Conservation (phyloP, 2,797 vertebrate genomes). For the Gallinago nigripennis region DNA sequence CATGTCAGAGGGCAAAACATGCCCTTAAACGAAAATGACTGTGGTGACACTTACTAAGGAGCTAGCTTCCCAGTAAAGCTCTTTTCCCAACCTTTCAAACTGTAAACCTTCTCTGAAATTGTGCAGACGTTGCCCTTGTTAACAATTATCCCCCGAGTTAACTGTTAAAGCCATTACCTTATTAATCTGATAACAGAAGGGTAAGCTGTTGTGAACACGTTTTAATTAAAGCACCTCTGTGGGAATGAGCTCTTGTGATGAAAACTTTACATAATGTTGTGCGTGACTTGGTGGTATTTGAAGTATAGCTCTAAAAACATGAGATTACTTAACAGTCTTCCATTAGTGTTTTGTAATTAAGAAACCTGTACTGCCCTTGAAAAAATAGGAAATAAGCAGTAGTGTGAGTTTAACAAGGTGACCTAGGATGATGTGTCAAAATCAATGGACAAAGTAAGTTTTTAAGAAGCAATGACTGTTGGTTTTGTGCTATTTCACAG, state of each 20-base stretch:
- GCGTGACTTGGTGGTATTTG: constrained; percentile 38
- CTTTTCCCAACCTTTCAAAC: not conserved
- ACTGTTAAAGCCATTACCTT: constrained; percentile 36
- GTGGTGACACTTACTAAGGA: not conserved
- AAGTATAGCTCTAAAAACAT: not conserved
- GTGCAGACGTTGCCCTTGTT: not conserved
- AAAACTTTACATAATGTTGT: constrained; percentile 33
- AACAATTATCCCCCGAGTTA: constrained; percentile 43
- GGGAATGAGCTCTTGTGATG: constrained; percentile 46
- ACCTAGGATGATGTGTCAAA: not conserved
- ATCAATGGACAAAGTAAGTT: not conserved
- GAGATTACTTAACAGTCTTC: constrained; percentile 24
- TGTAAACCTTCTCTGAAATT: not conserved
- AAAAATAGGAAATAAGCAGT: not conserved
- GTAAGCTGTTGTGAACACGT: constrained; percentile 39
- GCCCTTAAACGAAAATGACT: not conserved
- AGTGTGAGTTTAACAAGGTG: constrained; percentile 20
- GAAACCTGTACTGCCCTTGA: constrained; percentile 18
- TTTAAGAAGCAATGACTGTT: constrained; percentile 4
- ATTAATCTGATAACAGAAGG: constrained; percentile 56
- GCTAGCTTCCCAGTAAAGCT: not conserved
- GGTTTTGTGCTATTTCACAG: constrained; percentile 71
- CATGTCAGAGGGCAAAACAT: constrained; percentile 1
- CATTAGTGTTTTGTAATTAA: constrained; percentile 33
- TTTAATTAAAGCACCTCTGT: constrained; percentile 56